These are phyloP conservation scores for Hirundichthys speculiger DNA, from an alignment of 2,113 vertebrate genomes.

Conservation along the genomic window DNA sequence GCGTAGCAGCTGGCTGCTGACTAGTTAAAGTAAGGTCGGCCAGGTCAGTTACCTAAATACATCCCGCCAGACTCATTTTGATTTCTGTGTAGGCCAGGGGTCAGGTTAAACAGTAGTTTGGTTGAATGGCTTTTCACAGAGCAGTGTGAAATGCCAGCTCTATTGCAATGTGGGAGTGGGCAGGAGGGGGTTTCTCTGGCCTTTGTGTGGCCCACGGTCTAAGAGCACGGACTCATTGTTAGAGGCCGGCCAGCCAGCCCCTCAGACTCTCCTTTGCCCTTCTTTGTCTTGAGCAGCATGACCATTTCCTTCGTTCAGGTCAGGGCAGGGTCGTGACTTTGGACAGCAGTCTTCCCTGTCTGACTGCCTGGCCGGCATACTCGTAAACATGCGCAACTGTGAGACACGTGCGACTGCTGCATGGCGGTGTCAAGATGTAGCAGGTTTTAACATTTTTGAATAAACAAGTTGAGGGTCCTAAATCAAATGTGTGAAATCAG, in stretches of 20 bases:
- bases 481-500: conserved; percentile 1
- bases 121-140: conserved; percentile 83
- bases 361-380: conserved; percentile 61
- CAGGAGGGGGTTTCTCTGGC: conserved; percentile 72
- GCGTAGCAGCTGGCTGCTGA: neutral
- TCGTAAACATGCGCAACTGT: conserved; percentile 48
- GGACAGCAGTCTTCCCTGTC: conserved; percentile 74
- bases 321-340: conserved; percentile 85
- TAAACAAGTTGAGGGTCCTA: neutral
- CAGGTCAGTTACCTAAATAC: conserved; percentile 63
- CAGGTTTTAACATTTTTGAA: neutral
- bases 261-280: conserved; percentile 79
- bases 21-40: conserved; percentile 18
- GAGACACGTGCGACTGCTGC: conserved; percentile 30
- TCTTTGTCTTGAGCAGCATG: conserved; percentile 82
- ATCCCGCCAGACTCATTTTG: conserved; percentile 62
- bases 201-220: conserved; percentile 81
- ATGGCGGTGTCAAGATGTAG: neutral
- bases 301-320: conserved; percentile 84
- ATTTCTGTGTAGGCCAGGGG: conserved; percentile 76
- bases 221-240: conserved; percentile 81
- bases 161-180: conserved; percentile 77
- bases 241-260: conserved; percentile 72
- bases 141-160: conserved; percentile 84
- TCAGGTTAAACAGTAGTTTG: conserved; percentile 86